Base-by-base conservation (phyloP, 1,140 invertebrate species). In the Eueides isabella region DNA sequence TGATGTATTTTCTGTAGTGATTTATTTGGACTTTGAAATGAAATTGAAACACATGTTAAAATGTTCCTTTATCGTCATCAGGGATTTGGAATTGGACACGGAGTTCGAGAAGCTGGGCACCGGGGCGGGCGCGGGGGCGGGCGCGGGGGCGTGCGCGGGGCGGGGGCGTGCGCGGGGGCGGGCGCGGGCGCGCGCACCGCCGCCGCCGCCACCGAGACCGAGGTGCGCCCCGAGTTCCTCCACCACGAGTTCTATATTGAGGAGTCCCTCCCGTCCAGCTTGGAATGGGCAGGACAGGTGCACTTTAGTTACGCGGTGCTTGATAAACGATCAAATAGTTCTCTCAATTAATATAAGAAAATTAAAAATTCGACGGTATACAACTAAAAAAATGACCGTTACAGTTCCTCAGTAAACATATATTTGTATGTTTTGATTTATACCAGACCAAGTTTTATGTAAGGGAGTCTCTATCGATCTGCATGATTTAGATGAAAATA, bases 211-310 rank as follows among this genome's bases (percentile, higher is more conserved):
- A 92, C 88, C 1, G 85, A 88, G 41, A 92, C 88, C 62, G 89
- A 92, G 90, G 91, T 91, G 85, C 86, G 85, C 84, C 84, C 88
- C 75, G 97, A 97, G 90, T 97, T 97, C 91, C 94, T 96, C 82
- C 95, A 95, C 81, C 96, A 96, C 68, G 96, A 97, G 82, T 97
- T 96, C 95, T 98, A 97, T 94, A 97, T 97, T 93, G 97, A 97
- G 85, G 97, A 97, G 88, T 97, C 97, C 70, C 92, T 96, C 89
- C 96, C 96, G 55, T 96, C 95, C 83, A 96, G 95, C 87, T 93
- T 96, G 88, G 95, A 94, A 86, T 95, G 95, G 91, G 94, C 94
- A 71, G 82, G 88, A 87, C 91, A 92, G 91, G 93, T 92, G 91
- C 85, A 85, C 80, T 67, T 38, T 31, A 31, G 31, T 31, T 31